These are phyloP conservation scores for Elmis aenea DNA, from an alignment of 2,888 invertebrate genomes.

Conservation along the genomic window DNA sequence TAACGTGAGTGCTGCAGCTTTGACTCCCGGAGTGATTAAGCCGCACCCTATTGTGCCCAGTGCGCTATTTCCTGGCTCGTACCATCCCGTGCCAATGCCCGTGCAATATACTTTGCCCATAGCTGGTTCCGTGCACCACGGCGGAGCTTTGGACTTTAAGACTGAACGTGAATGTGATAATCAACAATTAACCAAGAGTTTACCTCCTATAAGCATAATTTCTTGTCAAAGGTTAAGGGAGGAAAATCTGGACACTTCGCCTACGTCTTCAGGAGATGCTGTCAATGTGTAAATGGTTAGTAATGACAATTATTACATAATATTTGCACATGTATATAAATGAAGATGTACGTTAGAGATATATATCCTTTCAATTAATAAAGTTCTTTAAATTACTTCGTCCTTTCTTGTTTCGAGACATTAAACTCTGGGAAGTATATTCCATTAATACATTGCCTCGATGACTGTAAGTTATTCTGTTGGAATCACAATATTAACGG, in stretches of 20 bases:
- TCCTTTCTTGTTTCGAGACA: too few species aligned
- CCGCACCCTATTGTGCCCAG: constrained; percentile 32
- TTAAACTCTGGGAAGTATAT: too few species aligned
- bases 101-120: constrained; percentile 30
- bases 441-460: too few species aligned
- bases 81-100: constrained; percentile 32
- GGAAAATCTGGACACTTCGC: constrained; percentile 23
- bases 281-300: constrained; percentile 26
- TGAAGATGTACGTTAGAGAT: too few species aligned
- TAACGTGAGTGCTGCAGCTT: constrained; percentile 24
- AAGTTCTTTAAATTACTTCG: not conserved
- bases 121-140: constrained; percentile 23
- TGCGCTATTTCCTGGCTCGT: constrained; percentile 29
- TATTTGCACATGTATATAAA: too few species aligned
- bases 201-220: constrained; percentile 29
- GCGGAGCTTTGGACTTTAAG: constrained; percentile 23
- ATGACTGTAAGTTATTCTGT: too few species aligned
- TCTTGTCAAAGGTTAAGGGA: constrained; percentile 23
- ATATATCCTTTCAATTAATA: not conserved
- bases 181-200: constrained; percentile 18
- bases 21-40: constrained; percentile 28
- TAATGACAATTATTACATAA: constrained; percentile 2
- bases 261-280: constrained; percentile 25
- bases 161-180: constrained; percentile 30
- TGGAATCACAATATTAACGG: too few species aligned